A percentile compares a stretch with the other conserved stretches of the same genome.
These are phyloP conservation scores for Acrobasis suavella DNA, from an alignment of 2,888 invertebrate species.

Conservation along the genomic window DNA sequence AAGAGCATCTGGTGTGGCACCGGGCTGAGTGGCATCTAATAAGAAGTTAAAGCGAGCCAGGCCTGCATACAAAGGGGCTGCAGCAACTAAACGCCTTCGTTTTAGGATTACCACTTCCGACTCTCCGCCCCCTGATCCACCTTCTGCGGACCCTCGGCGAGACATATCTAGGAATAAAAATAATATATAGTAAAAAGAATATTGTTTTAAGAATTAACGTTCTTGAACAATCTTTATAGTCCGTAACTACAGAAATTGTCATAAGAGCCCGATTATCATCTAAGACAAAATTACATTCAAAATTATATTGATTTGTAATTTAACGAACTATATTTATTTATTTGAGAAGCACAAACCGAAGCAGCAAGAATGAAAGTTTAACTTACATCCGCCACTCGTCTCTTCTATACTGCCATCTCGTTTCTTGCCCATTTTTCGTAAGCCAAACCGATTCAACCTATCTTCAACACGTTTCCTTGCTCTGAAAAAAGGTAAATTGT, in stretches of 20 bases:
- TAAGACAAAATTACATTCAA: too few species aligned
- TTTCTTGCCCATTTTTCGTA: slow-evolving; percentile 92
- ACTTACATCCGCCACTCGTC: slow-evolving; percentile 88
- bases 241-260: too few species aligned
- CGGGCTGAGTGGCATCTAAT: slow-evolving; percentile 97
- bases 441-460: slow-evolving; percentile 91
- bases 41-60: slow-evolving; percentile 95
- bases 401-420: slow-evolving; percentile 95
- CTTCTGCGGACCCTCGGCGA: slow-evolving; percentile 91
- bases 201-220: too few species aligned
- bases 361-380: not conserved
- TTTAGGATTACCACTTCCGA: slow-evolving; percentile 94
- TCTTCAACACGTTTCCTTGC: slow-evolving; percentile 95
- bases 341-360: too few species aligned
- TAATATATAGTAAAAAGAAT: too few species aligned
- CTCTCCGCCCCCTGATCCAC: slow-evolving; percentile 87
- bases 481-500: slow-evolving; percentile 62
- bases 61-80: slow-evolving; percentile 91
- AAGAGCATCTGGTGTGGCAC: slow-evolving; percentile 97
- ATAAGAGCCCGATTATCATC: too few species aligned
- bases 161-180: slow-evolving; percentile 67
- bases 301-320: too few species aligned
- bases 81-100: slow-evolving; percentile 92
- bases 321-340: too few species aligned
- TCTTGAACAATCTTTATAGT: too few species aligned